Conservation (phyloP, 2,797 vertebrate genomes). For the Tangara arthus region DNA sequence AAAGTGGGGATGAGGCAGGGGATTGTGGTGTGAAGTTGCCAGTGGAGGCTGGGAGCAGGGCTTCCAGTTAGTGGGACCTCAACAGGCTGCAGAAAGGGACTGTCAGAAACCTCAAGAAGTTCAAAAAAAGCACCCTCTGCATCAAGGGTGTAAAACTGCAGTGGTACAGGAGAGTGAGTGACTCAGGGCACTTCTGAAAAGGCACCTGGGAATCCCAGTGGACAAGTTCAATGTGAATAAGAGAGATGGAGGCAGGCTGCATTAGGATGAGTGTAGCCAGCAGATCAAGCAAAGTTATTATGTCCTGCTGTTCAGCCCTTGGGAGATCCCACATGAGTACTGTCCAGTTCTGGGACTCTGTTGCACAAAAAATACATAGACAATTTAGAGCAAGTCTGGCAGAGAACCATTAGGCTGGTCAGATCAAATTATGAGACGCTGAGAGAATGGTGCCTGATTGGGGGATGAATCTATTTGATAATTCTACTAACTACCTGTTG, state of each 20-base stretch:
- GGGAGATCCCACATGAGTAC: background rate
- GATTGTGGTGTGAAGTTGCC: accelerated
- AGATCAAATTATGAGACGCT: background rate
- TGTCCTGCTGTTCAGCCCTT: background rate
- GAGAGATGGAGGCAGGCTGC: background rate
- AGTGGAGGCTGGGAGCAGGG: background rate
- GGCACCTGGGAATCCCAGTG: background rate
- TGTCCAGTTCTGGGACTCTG: background rate
- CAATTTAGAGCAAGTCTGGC: background rate
- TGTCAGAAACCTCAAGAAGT: background rate
- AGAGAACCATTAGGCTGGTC: background rate
- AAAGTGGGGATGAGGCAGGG: accelerated
- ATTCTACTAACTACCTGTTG: background rate
- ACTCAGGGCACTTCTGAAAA: background rate
- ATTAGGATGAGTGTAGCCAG: background rate
- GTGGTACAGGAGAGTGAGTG: background rate
- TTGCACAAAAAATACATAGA: background rate
- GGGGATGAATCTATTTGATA: background rate
- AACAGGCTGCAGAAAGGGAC: background rate
- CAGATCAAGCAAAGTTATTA: background rate
- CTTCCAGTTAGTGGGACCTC: background rate
- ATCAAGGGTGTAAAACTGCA: background rate
- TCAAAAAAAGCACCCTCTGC: background rate
- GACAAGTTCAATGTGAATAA: background rate
- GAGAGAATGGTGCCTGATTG: background rate